phyloP scores from a whole-genome alignment of 2,113 vertebrate genomes.

The Melierax canorus region DNA sequence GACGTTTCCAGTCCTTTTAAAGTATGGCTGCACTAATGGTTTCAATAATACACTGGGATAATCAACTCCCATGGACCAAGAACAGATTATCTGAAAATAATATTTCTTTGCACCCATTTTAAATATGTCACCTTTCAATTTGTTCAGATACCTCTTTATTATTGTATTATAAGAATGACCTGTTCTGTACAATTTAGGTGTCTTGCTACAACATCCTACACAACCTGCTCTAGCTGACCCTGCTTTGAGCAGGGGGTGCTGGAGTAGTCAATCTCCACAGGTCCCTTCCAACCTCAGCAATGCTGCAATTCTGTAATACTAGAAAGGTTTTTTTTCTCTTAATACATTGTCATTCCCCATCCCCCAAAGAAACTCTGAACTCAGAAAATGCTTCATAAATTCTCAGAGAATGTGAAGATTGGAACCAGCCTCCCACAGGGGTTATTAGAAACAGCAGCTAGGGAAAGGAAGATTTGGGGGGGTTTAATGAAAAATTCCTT shows the following conservation, averaged over 20 bases:
- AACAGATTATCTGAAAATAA: not conserved
- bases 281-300: not conserved
- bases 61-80: not conserved
- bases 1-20: not conserved
- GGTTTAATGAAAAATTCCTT: not conserved
- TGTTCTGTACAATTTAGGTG: not conserved
- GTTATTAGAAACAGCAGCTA: constrained; percentile 15
- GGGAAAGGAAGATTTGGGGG: not conserved
- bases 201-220: not conserved
- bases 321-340: not conserved
- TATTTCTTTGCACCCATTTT: not conserved
- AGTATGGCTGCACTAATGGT: not conserved
- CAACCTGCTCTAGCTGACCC: not conserved
- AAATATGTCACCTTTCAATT: not conserved
- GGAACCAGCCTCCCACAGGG: not conserved
- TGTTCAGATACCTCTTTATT: not conserved
- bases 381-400: not conserved
- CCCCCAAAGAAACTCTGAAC: not conserved
- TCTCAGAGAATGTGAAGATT: not conserved
- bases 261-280: not conserved
- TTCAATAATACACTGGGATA: not conserved
- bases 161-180: not conserved
- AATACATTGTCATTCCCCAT: not conserved
- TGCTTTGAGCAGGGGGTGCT: not conserved
- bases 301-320: not conserved